Evolutionary conservation across 1,140 invertebrate species (phyloP).

Genomic region (Drosophila burlai): DNA sequence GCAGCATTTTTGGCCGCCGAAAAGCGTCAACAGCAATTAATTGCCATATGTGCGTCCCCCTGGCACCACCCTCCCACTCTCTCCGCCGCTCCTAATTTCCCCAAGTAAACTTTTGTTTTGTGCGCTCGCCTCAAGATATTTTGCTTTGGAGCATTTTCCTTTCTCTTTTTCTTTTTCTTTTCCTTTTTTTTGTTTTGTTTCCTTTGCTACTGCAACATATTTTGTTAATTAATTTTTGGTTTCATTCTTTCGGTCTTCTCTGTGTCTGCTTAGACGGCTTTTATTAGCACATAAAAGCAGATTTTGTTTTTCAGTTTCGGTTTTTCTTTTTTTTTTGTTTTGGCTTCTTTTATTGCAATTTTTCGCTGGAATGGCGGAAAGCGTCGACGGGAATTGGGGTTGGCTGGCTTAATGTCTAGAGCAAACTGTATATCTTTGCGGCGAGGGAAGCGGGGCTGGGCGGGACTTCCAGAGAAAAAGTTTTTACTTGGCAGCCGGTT

Average conservation of each 20-base stretch:
- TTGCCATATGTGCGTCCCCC: slow-evolving; percentile 37
- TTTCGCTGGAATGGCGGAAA: slow-evolving; percentile 25
- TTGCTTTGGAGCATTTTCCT: slow-evolving; percentile 34
- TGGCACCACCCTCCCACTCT: background rate
- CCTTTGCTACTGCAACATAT: slow-evolving; percentile 45
- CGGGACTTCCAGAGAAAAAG: slow-evolving; percentile 22
- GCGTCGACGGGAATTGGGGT: background rate
- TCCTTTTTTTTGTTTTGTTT: background rate
- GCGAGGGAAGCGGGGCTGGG: background rate
- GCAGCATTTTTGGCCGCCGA: slow-evolving; percentile 22
- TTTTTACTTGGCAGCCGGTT: slow-evolving; percentile 5
- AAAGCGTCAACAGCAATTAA: slow-evolving; percentile 60
- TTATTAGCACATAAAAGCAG: slow-evolving; percentile 59
- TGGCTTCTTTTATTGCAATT: slow-evolving; percentile 46
- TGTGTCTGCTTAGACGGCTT: slow-evolving; percentile 28
- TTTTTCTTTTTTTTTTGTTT: background rate
- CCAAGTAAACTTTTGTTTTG: slow-evolving; percentile 15
- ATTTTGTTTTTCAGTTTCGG: slow-evolving; percentile 36
- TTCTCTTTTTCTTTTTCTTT: background rate
- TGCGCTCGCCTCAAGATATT: slow-evolving; percentile 3
- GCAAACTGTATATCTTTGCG: slow-evolving; percentile 26
- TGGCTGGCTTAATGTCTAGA: slow-evolving; percentile 28
- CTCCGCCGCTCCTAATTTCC: background rate
- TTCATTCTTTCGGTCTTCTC: slow-evolving; percentile 16
- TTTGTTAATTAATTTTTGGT: slow-evolving; percentile 64